phyloP scores from a whole-genome alignment of 2,113 vertebrate genomes.

The Cygnus atratus region DNA sequence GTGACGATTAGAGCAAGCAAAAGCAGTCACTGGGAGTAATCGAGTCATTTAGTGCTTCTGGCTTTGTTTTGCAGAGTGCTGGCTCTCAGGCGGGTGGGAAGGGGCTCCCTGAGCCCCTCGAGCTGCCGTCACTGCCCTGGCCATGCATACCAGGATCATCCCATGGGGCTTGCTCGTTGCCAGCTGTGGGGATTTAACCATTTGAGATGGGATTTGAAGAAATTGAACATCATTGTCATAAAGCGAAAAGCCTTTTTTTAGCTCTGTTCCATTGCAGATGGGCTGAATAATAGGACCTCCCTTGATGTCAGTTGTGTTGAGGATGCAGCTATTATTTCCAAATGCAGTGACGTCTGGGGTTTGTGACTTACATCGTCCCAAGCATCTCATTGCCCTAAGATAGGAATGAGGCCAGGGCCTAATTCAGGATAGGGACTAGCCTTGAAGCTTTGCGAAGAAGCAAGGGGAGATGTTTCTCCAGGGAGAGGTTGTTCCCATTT shows the following conservation, averaged over 20 bases:
- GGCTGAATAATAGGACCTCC: constrained; percentile 14
- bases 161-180: not conserved
- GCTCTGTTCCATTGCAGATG: not conserved
- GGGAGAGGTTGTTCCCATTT: not conserved
- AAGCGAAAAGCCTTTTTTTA: not conserved
- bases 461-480: not conserved
- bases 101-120: fast-evolving
- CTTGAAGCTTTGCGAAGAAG: too few relatives aligned
- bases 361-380: not conserved
- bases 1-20: not conserved
- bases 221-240: not conserved
- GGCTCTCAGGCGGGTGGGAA: fast-evolving
- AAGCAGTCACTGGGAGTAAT: not conserved
- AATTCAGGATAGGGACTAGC: not conserved
- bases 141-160: fast-evolving
- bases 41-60: not conserved
- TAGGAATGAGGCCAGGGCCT: not conserved
- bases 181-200: not conserved
- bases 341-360: not conserved
- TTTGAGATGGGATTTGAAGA: not conserved
- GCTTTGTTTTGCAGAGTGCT: not conserved
- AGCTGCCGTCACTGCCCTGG: not conserved
- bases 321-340: constrained; percentile 18
- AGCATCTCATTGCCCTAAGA: not conserved
- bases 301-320: not conserved